A percentile compares a stretch with the other conserved stretches of the same genome.
phyloP scores from a whole-genome alignment of 2,888 invertebrate genomes.

The Acleris literana region DNA sequence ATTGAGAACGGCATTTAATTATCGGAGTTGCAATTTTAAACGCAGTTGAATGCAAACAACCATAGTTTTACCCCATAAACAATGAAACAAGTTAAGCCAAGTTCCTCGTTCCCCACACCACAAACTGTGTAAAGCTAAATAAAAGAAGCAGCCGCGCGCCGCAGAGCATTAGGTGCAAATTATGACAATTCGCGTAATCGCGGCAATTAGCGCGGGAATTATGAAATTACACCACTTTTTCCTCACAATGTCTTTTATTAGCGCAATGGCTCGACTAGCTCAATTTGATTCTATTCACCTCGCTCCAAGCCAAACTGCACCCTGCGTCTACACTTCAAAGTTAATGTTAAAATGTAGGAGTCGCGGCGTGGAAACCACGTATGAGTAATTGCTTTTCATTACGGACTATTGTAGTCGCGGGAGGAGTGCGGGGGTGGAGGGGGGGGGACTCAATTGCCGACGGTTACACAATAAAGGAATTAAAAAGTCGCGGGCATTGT shows the following conservation, averaged over 20 bases:
- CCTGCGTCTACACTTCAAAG: slow-evolving; percentile 45
- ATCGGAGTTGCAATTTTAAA: too few relatives aligned
- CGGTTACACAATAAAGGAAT: slow-evolving; percentile 81
- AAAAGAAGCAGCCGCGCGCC: slow-evolving; percentile 1
- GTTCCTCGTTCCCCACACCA: too few relatives aligned
- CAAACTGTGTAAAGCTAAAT: too few relatives aligned
- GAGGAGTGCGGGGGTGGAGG: slow-evolving; percentile 36
- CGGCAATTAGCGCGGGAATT: slow-evolving; percentile 53
- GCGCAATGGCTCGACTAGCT: slow-evolving; percentile 67
- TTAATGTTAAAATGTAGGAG: slow-evolving; percentile 41
- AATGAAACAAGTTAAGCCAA: too few relatives aligned
- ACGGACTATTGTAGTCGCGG: slow-evolving; percentile 72
- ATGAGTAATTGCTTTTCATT: slow-evolving; percentile 83
- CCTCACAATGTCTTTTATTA: slow-evolving; percentile 79
- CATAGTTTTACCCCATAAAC: too few relatives aligned
- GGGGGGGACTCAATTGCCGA: slow-evolving; percentile 63
- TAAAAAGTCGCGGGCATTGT: slow-evolving; percentile 54
- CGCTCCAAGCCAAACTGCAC: slow-evolving; percentile 43
- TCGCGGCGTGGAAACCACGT: slow-evolving; percentile 71
- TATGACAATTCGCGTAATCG: slow-evolving; percentile 26
- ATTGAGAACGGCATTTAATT: too few relatives aligned
- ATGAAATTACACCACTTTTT: slow-evolving; percentile 80
- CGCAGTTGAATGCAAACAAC: too few relatives aligned
- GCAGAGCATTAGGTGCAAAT: slow-evolving; percentile 18
- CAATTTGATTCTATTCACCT: slow-evolving; percentile 78